Conservation (phyloP, 1,140 invertebrate species). For the Pseudomyrmex pallidus region DNA sequence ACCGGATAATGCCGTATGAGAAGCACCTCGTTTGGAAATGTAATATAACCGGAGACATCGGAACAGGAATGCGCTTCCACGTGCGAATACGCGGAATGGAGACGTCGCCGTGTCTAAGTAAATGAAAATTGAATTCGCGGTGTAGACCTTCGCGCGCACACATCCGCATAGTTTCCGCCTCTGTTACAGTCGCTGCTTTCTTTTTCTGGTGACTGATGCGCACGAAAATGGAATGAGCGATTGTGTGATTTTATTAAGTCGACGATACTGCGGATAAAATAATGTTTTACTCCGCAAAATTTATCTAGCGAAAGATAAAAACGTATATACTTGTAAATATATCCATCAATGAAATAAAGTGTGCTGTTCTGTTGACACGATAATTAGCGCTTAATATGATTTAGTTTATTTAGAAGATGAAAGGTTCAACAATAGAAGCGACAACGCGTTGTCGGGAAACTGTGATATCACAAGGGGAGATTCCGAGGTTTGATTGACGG, state of each 20-base stretch:
- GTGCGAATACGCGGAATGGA: constrained; percentile 55
- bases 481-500: constrained; percentile 39
- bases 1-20: constrained; percentile 64
- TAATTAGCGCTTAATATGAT: constrained; percentile 43
- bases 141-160: constrained; percentile 8
- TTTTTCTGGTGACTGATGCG: constrained; percentile 7
- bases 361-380: not conserved
- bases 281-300: no score
- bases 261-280: not conserved
- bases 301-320: no score
- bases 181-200: not conserved
- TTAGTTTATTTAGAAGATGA: constrained; percentile 2
- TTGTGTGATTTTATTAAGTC: not conserved
- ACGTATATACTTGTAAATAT: no score
- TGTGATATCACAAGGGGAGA: constrained; percentile 16
- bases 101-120: constrained; percentile 39
- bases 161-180: not conserved
- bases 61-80: constrained; percentile 44
- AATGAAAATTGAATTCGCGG: constrained; percentile 60
- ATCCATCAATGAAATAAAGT: not conserved
- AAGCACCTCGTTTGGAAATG: constrained; percentile 54
- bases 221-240: not conserved
- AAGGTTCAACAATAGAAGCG: constrained; percentile 12
- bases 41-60: constrained; percentile 71
- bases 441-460: constrained; percentile 14